Percentiles rank a stretch among this genome's conserved stretches.
phyloP scores from a whole-genome alignment of 2,113 vertebrate species.

The Ciconia boyciana region DNA sequence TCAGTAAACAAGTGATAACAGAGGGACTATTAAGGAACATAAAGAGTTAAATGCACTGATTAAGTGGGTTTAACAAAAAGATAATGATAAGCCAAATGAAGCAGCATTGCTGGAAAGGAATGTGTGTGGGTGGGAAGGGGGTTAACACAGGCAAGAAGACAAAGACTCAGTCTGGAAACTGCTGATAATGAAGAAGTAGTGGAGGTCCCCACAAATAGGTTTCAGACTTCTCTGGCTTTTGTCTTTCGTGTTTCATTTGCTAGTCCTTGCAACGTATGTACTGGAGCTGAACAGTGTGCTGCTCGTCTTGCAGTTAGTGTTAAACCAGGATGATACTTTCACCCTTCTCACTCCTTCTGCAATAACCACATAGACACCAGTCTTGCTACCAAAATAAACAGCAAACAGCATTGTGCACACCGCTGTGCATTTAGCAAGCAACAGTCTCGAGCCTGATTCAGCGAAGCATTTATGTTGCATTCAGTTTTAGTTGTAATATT shows the following conservation, averaged over 20 bases:
- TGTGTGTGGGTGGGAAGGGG: conserved; percentile 49
- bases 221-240: not conserved
- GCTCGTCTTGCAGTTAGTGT: not conserved
- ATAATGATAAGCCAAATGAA: conserved; percentile 50
- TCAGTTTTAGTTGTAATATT: not conserved
- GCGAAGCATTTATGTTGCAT: not conserved
- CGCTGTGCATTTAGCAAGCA: not conserved
- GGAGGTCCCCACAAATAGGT: not conserved
- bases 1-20: not conserved
- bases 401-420: not conserved
- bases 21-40: not conserved
- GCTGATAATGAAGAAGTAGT: not conserved
- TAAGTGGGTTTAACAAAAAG: conserved; percentile 29
- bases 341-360: not conserved
- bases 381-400: not conserved
- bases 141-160: not conserved
- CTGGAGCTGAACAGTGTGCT: rapidly evolving
- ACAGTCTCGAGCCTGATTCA: not conserved
- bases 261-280: rapidly evolving
- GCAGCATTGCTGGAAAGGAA: conserved; percentile 35
- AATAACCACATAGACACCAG: not conserved
- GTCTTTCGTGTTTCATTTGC: not conserved
- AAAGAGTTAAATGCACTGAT: conserved; percentile 32
- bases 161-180: not conserved
- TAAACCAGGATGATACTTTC: not conserved